Evolutionary conservation across 2,888 invertebrate genomes (phyloP).

Genomic region (Dasypogon diadema): DNA sequence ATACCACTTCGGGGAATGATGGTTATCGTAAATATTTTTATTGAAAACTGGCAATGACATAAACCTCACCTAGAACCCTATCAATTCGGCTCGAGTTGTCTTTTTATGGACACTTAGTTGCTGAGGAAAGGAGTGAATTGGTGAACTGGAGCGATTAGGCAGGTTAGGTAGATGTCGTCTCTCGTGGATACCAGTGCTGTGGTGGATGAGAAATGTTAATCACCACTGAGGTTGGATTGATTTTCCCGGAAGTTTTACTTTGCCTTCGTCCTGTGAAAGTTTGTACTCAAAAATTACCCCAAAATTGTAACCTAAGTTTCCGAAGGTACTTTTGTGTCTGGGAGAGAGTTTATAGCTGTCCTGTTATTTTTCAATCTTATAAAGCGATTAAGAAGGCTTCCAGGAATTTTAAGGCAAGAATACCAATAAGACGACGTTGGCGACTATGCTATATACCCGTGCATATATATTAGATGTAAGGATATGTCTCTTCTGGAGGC

Average conservation of each 20-base stretch:
- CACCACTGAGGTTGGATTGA: no score
- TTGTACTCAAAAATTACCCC: no score
- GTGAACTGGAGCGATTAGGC: background rate
- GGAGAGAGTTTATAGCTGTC: no score
- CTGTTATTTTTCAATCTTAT: slow-evolving; percentile 22
- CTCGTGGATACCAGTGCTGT: no score
- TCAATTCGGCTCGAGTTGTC: background rate
- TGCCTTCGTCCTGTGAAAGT: no score
- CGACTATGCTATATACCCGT: background rate
- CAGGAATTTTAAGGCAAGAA: no score
- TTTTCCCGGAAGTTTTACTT: no score
- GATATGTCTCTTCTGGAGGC: background rate
- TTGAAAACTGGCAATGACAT: slow-evolving; percentile 35
- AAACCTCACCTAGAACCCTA: slow-evolving; percentile 30
- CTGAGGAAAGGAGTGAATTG: background rate
- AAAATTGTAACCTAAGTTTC: no score
- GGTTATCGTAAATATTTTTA: slow-evolving; percentile 38
- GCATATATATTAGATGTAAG: background rate
- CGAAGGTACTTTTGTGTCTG: no score
- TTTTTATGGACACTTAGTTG: background rate
- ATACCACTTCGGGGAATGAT: slow-evolving; percentile 16
- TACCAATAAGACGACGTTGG: background rate
- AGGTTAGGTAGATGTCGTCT: no score
- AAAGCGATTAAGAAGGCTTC: slow-evolving; percentile 28
- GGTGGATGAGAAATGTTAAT: no score